Evolutionary conservation across 2,797 vertebrate genomes (phyloP), one percentile per base, ranked within the genome.

Genomic region (Craterocephalus amniculus): DNA sequence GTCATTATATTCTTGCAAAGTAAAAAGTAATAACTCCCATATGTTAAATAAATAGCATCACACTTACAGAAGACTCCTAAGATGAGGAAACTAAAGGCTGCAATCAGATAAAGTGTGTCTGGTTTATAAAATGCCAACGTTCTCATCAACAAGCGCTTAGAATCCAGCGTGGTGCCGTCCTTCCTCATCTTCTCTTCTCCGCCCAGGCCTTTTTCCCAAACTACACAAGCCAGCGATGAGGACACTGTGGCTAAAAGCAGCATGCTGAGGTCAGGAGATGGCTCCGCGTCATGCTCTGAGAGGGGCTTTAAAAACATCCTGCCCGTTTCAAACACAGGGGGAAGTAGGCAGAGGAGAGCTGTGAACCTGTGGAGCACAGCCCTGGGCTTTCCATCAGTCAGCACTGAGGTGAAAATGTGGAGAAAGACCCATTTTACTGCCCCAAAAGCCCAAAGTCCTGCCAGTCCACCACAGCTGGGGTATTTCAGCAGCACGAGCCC

Each of bases 31-130:
- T 13, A 18, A 32, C 1, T 54, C 18, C 5, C 14, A 22, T 45
- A 45, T 45, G 34, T 43, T 32, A 55, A 0, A 31, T 29, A n/a
- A n/a, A n/a, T n/a, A n/a, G n/a, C n/a, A 65, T 63, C 18, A 79
- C 7, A 93, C 96, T 96, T 81, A 98, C 97, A 92, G 67, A 93
- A 1, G 4, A 95, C 94, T 0, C 92, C 95, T 3, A 94, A 18
- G 5, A 76, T 74, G 18, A 98, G 94, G 87, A 94, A 96, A 36
- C 77, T 0, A 54, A 96, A 95, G n/a, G 95, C 96, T 0, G 77
- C 67, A 0, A 66, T 0, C 0, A 97, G 85, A 34, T 92, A 72
- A 0, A 88, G 63, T 18, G 81, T 74, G 60, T 98, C 95, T 0
- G 91, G 87, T 74, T 43, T 74, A 27, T 92, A 95, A 75, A 95